Conservation (phyloP, 2,113 vertebrate genomes). For the Clarias gariepinus region DNA sequence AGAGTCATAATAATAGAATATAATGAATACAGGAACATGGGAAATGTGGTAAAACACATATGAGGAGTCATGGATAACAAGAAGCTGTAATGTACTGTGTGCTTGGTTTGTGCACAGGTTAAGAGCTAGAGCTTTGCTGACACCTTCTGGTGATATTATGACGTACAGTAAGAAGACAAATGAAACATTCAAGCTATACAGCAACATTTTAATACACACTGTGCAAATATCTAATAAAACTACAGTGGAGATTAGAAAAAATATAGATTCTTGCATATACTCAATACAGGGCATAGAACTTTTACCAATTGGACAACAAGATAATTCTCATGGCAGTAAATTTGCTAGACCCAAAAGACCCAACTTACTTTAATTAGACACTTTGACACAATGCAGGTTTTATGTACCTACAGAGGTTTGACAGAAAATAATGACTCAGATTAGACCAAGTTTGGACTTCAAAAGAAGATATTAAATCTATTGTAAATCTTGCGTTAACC, state of each 20-base stretch:
- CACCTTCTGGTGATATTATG: constrained; percentile 34
- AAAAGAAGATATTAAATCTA: background rate
- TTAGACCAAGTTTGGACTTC: background rate
- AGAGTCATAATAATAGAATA: background rate
- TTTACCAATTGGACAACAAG: background rate
- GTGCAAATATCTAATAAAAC: constrained; percentile 15
- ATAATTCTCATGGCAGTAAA: background rate
- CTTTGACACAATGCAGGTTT: background rate
- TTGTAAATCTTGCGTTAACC: no score
- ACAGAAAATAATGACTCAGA: background rate
- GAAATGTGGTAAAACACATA: background rate
- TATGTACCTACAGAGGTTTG: background rate
- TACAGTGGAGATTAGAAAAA: background rate
- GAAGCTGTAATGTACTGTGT: background rate
- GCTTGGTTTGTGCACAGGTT: no score
- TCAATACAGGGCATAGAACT: background rate
- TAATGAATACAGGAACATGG: background rate
- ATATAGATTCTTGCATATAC: background rate
- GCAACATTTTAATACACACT: constrained; percentile 22
- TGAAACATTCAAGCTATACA: background rate
- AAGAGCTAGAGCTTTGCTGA: constrained; percentile 25
- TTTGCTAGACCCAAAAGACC: background rate
- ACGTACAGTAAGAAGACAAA: background rate
- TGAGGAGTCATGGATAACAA: background rate
- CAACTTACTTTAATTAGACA: background rate